Percentiles rank a stretch among this genome's conserved stretches.
Evolutionary conservation across 1,140 invertebrate species (phyloP).

Genomic region (Trigoniulus corallinus): DNA sequence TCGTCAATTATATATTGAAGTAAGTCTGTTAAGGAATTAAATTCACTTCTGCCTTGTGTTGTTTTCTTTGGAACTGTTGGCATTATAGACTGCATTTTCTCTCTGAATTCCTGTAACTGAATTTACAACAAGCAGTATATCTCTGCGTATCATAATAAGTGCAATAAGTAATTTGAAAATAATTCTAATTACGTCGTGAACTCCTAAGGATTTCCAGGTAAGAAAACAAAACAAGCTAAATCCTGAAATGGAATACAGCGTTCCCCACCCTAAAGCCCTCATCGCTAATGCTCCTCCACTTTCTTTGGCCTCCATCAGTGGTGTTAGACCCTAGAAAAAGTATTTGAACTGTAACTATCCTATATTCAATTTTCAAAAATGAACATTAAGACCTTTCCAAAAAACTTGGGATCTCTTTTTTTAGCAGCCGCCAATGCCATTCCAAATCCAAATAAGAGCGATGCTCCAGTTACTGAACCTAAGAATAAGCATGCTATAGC

Average conservation of each 20-base stretch:
- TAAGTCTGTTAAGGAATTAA: constrained; percentile 33
- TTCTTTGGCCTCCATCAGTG: constrained; percentile 45
- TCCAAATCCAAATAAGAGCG: constrained; percentile 63
- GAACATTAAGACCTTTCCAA: constrained; percentile 52
- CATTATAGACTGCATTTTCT: constrained; percentile 35
- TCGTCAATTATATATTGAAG: constrained; percentile 25
- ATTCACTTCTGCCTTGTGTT: constrained; percentile 67
- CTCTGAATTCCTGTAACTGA: constrained; percentile 30
- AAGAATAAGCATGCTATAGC: constrained; percentile 58
- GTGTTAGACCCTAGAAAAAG: constrained; percentile 34
- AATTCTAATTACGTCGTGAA: constrained; percentile 41
- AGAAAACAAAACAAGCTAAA: constrained; percentile 61
- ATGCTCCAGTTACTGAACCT: constrained; percentile 53
- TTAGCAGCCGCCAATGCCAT: constrained; percentile 54
- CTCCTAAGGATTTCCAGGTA: constrained; percentile 77
- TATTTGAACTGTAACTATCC: no score
- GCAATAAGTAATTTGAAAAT: background rate
- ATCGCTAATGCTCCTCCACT: constrained; percentile 58
- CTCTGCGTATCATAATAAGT: background rate
- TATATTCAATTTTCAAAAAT: no score
- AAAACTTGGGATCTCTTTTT: constrained; percentile 59
- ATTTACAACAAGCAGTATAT: constrained; percentile 5
- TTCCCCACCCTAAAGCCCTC: constrained; percentile 68
- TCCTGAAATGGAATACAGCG: constrained; percentile 64
- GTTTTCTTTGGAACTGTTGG: constrained; percentile 62